phyloP scores from a whole-genome alignment of 1,140 invertebrate genomes.

The Microplitis mediator region DNA sequence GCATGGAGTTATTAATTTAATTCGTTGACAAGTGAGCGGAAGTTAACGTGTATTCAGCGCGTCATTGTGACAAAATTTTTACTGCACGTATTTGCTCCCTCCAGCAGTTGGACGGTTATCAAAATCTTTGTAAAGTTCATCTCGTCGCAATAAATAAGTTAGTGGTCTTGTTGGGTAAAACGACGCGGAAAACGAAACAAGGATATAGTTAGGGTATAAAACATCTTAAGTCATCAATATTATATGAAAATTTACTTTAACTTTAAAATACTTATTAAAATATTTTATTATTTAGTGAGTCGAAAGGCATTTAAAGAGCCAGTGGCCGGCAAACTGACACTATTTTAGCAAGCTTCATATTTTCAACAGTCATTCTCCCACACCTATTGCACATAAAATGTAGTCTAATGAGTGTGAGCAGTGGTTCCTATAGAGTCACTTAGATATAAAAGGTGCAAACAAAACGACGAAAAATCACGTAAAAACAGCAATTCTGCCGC shows the following conservation, averaged over 20 bases:
- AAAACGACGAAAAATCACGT: no score
- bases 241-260: slow-evolving; percentile 7
- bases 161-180: slow-evolving; percentile 28
- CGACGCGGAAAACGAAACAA: slow-evolving; percentile 34
- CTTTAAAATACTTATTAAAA: no score
- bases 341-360: no score
- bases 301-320: no score
- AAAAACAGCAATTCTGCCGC: no score
- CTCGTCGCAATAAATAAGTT: slow-evolving; percentile 47
- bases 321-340: no score
- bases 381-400: no score
- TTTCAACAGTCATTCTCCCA: no score
- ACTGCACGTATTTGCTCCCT: not conserved
- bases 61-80: not conserved
- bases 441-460: no score
- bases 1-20: not conserved
- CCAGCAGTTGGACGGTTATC: slow-evolving; percentile 35
- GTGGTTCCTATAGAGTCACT: no score
- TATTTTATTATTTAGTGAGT: no score
- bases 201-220: slow-evolving; percentile 42
- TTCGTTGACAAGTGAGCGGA: not conserved
- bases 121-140: slow-evolving; percentile 52
- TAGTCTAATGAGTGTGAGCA: no score
- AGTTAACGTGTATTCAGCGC: not conserved
- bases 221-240: slow-evolving; percentile 46